Evolutionary conservation across 2,113 vertebrate genomes (phyloP), one percentile per base, ranked within the genome.

Genomic region (Excalfactoria chinensis): DNA sequence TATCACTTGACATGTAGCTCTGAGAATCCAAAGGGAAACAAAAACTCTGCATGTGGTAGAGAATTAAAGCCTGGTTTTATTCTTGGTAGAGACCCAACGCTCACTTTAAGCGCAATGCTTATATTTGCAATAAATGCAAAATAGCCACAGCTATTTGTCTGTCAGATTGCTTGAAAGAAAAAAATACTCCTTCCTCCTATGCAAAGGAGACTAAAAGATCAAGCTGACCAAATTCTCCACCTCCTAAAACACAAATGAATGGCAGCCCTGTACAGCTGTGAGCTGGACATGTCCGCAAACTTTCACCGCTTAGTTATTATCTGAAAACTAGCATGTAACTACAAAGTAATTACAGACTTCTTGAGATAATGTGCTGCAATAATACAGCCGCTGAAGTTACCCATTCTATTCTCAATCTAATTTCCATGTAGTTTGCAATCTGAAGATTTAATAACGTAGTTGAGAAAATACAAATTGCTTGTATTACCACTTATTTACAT

Each of bases 361-460:
- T 21, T 43, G 79, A 94, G 91, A 94, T 93, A 95, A 96, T 56
- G 83, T 4, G 12, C 79, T 89, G 77, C 53, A 89, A 91, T 85
- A 81, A 89, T 58, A 89, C 1, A 49, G 70, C 35, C 32, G 15
- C 53, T 70, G 72, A 92, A 97, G 95, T 95, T 95, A 88, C 59
- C 73, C 92, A 93, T 94, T 97, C 95, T 94, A 93, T 93, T 93
- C 77, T 86, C 95, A 95, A 94, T 72, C 67, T 92, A 95, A 97
- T 97, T 92, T 94, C 86, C 76, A 93, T 43, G 80, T 93, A 93
- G 90, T 93, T 80, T 94, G 86, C 93, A 93, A 96, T 92, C 94
- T 95, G 95, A 87, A 79, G 95, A 78, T 94, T 88, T 93, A 93
- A 97, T 94, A 86, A 90, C 13, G 89, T 14, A 82, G 87, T 44